Conservation (phyloP, 1,140 invertebrate species). For the Aporrectodea caliginosa region DNA sequence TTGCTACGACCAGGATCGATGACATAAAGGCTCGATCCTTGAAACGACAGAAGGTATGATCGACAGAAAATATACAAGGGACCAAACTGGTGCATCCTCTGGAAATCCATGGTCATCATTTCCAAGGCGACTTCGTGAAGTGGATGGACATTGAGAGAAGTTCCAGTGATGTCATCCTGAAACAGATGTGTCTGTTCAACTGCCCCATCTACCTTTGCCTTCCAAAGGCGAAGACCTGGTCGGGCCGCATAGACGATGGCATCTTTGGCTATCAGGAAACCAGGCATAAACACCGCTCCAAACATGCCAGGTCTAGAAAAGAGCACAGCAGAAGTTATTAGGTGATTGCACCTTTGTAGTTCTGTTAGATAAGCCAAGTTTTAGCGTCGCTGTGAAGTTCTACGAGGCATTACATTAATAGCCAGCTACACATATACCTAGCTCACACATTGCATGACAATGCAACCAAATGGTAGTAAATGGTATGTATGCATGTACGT, state of each 20-base stretch:
- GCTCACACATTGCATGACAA: no score
- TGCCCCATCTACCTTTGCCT: constrained; percentile 68
- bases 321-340: no score
- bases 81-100: constrained; percentile 64
- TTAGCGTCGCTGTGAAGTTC: no score
- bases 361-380: no score
- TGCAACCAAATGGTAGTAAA: no score
- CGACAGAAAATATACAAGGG: constrained; percentile 66
- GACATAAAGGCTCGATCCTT: constrained; percentile 67
- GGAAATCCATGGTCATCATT: background rate
- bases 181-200: constrained; percentile 80
- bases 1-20: constrained; percentile 65
- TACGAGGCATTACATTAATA: no score
- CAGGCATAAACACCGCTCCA: constrained; percentile 52
- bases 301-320: constrained; percentile 49
- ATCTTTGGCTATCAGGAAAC: constrained; percentile 46
- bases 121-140: background rate
- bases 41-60: constrained; percentile 70
- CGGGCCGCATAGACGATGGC: constrained; percentile 68
- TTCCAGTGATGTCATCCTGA: constrained; percentile 62
- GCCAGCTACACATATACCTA: no score
- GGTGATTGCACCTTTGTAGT: no score
- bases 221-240: constrained; percentile 75
- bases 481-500: no score
- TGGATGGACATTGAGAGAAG: background rate